Base-by-base conservation (phyloP, 1,140 invertebrate genomes). In the Drosophila sucinea region DNA sequence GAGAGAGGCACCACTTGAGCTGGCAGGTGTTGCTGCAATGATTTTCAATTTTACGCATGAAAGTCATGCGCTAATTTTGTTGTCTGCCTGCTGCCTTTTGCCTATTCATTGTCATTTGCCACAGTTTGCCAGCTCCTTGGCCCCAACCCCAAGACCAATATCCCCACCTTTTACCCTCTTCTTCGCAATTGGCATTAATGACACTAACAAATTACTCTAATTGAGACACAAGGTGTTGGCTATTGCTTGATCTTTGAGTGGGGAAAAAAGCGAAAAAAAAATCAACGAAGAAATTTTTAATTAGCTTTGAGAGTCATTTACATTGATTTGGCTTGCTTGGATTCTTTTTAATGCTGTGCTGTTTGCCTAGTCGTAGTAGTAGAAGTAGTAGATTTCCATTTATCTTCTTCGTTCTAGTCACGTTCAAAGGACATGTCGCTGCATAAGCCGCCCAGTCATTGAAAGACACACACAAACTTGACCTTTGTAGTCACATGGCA, bases 1-100 rank as follows among this genome's bases (percentile, higher is more conserved):
- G 17, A 17, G 17, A 17, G 17, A 51, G 44, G 23, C 29, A 41
- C n/a, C 38, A 47, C 62, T 62, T 54, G 47, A 51, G 25, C 30
- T 70, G 83, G 77, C 84, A 89, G 85, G 84, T 89, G 84, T 89
- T 89, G 85, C 84, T 78, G 84, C 84, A 89, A 89, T 89, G 84
- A 89, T 89, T 89, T 89, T 89, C 84, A 84, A 89, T 89, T 89
- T 89, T 89, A 84, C 77, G 84, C 84, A 70, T 81, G 84, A 86
- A 80, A 87, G 84, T 86, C 83, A 87, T 86, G 84, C 83, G 76
- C 83, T 86, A 86, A 89, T 86, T 86, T 89, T 70, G 67, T 73
- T 82, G 70, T 81, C 67, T 70, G 60, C 40, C 32, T 35, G 17
- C 47, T 38, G 30, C n/a, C 61, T 77, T 83, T 79, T 73, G 84